Percentiles rank a stretch among this genome's conserved stretches.
phyloP scores from a whole-genome alignment of 2,113 vertebrate species.

The Pteropus alecto region DNA sequence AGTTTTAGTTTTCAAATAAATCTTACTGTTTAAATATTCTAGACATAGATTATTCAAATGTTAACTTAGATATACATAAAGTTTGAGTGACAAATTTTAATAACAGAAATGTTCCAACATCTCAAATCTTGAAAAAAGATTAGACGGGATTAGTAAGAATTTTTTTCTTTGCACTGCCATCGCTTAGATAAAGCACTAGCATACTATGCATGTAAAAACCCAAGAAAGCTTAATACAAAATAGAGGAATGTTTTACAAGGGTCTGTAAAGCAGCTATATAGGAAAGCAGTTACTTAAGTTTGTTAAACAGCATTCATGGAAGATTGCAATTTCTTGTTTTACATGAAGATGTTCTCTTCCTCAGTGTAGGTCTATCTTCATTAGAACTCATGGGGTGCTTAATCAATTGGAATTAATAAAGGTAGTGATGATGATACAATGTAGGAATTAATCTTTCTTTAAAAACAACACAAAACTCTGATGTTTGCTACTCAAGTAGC shows the following conservation, averaged over 20 bases:
- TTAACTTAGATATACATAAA: constrained; percentile 71
- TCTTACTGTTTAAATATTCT: constrained; percentile 63
- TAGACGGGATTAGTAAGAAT: constrained; percentile 71
- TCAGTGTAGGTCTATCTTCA: constrained; percentile 40
- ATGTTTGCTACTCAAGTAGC: not conserved
- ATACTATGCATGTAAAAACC: not conserved
- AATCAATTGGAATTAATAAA: constrained; percentile 27
- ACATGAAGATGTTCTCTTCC: constrained; percentile 48
- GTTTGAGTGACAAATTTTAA: constrained; percentile 71
- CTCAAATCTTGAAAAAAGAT: constrained; percentile 70
- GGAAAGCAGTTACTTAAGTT: not conserved
- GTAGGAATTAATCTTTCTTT: not conserved
- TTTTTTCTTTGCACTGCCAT: constrained; percentile 45
- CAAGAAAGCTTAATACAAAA: constrained; percentile 37
- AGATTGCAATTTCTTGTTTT: not conserved
- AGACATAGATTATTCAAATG: constrained; percentile 76
- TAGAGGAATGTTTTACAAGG: not conserved
- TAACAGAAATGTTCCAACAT: constrained; percentile 70
- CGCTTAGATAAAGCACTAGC: constrained; percentile 39
- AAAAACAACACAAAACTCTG: not conserved
- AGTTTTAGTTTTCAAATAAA: constrained; percentile 26
- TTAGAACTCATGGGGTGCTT: not conserved
- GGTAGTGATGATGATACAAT: not conserved
- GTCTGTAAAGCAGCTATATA: not conserved
- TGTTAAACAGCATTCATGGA: constrained; percentile 20